Percentiles rank a stretch among this genome's conserved stretches.
These are phyloP conservation scores for Drosophila kohkoa DNA, from an alignment of 1,140 invertebrate genomes.

Conservation along the genomic window DNA sequence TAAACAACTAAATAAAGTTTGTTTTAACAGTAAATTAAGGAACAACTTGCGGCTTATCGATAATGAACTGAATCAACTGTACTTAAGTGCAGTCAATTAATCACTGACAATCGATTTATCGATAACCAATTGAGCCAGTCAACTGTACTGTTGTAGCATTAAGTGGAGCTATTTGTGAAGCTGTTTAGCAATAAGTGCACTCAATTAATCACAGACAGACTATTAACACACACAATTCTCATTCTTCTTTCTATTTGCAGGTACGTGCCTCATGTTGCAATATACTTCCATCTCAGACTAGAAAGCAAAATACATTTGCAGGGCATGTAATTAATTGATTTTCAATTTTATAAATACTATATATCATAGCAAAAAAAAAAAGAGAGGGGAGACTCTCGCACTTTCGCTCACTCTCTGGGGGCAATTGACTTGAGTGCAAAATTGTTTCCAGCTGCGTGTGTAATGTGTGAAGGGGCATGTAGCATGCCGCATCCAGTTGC, in stretches of 20 bases:
- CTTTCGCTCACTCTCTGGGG: background rate
- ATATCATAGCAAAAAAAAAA: background rate
- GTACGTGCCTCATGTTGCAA: conserved; percentile 43
- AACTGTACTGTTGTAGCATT: background rate
- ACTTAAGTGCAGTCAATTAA: background rate
- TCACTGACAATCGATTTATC: conserved; percentile 1
- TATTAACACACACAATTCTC: conserved; percentile 2
- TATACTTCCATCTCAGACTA: conserved; percentile 1
- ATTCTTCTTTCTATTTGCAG: conserved; percentile 47
- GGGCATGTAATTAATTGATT: conserved; percentile 64
- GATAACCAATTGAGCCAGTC: conserved; percentile 12
- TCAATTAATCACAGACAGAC: conserved; percentile 44
- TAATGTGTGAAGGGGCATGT: too few relatives aligned
- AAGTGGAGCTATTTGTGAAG: conserved; percentile 11
- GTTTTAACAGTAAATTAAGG: too few relatives aligned
- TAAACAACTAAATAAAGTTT: too few relatives aligned
- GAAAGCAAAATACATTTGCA: conserved; percentile 31
- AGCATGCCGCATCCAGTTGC: conserved; percentile 8
- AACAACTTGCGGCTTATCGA: background rate
- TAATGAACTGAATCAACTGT: background rate
- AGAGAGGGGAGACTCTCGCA: background rate
- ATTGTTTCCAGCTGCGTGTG: conserved; percentile 62
- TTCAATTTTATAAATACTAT: conserved; percentile 49
- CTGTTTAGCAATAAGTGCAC: conserved; percentile 29
- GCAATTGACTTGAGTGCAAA: conserved; percentile 66